Evolutionary conservation across 2,888 invertebrate species (phyloP).

Genomic region (Psylliodes chrysocephalus): DNA sequence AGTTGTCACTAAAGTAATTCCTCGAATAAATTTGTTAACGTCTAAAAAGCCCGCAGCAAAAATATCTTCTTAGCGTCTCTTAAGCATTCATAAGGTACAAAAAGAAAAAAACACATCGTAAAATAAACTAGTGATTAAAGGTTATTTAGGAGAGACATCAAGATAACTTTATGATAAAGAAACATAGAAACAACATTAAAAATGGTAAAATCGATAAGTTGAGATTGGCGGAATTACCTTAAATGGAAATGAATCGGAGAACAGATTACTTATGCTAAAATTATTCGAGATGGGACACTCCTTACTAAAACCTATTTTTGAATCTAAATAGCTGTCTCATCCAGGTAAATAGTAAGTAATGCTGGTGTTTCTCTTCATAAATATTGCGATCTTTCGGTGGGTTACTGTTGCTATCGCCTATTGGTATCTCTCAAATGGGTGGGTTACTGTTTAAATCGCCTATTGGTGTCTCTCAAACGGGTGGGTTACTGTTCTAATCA

Average conservation of each 20-base stretch:
- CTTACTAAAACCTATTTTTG: background rate
- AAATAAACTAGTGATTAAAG: constrained; percentile 34
- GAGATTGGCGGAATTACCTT: constrained; percentile 26
- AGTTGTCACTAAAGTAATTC: background rate
- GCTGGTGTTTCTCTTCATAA: too few relatives aligned
- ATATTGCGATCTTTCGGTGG: too few relatives aligned
- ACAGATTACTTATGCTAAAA: constrained; percentile 35
- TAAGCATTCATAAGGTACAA: constrained; percentile 11
- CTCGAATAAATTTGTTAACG: constrained; percentile 7
- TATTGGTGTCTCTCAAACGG: too few relatives aligned
- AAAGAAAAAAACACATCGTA: constrained; percentile 10
- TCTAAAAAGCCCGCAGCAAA: constrained; percentile 1
- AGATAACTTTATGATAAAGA: constrained; percentile 39
- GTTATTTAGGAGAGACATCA: constrained; percentile 41
- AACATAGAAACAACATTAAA: constrained; percentile 41
- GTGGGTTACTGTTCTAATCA: too few relatives aligned
- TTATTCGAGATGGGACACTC: constrained; percentile 33
- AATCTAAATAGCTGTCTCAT: background rate
- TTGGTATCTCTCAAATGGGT: too few relatives aligned
- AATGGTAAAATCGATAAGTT: constrained; percentile 39
- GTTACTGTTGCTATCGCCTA: too few relatives aligned
- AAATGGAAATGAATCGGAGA: constrained; percentile 35
- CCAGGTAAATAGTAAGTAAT: too few relatives aligned
- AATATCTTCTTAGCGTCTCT: background rate
- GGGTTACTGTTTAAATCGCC: too few relatives aligned